Evolutionary conservation across 2,888 invertebrate species (phyloP), one percentile per base, ranked within the genome.

Genomic region (Ischnura elegans): DNA sequence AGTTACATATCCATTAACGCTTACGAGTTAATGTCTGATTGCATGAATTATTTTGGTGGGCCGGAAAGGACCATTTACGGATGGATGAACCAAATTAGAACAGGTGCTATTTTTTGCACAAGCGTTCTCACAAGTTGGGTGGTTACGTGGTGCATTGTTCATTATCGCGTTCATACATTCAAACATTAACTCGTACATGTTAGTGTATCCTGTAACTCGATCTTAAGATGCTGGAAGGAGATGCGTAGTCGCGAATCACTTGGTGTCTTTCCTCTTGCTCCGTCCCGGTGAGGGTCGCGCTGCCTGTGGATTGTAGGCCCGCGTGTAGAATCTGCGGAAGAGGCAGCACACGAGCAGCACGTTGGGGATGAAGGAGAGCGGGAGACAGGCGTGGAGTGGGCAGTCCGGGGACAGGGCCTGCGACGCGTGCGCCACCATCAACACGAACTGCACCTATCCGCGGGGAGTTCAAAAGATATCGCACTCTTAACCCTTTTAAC

Each of bases 241-340:
- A n/a, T n/a, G 10, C 51, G 19, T 19, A 51, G 51, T 10, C 51
- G 3, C 42, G 5, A 8, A 13, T 93, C 84, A 13, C 93, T 93
- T 36, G 76, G 21, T 1, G 42, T 19, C 25, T 51, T 16, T 84
- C 51, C 51, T 55, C 93, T 87, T 51, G 87, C 61, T 1, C 61
- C 19, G 3, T 16, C 25, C 43, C 45, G 42, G 6, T 13, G 10
- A 13, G 51, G 87, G 6, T 66, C 43, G 10, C 36, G 36, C 76
- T 16, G 13, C 13, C 6, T 43, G 86, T 21, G 10, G 95, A 0
- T 13, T 95, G 95, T 98, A 98, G 93, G 97, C 96, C 93, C 96
- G 96, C 94, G 96, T 96, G 95, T 97, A 98, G 95, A 98, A 98
- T 94, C 97, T 96, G 94, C 97, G 97, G 95, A 98, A 98, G 96